Base-by-base conservation (phyloP, 2,888 invertebrate genomes). In the Encarsia formosa region DNA sequence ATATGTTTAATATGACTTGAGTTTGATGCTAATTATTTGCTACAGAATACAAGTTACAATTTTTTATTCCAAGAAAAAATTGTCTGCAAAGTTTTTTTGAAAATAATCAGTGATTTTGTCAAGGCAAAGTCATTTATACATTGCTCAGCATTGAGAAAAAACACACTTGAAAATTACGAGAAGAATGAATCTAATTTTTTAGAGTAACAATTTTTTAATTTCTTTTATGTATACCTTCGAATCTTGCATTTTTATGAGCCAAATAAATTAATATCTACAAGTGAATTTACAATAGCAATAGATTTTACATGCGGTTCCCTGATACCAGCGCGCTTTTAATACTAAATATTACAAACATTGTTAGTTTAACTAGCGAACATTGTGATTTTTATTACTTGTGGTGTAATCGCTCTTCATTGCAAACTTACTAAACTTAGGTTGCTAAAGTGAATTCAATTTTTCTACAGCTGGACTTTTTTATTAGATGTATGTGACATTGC, bases 351-450 rank as follows among this genome's bases (percentile, higher is more conserved):
- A 71, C 68, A 71, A 70, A 70, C 65, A 70, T 67, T 68, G 66
- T 69, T 69, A 69, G 64, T 69, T 63, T 64, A 61, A 65, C 63
- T 68, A 68, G 69, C 65, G 69, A 68, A 70, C 67, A 65, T 65
- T 61, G 65, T 67, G 58, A 66, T 68, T 67, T 63, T 63, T 49
- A 51, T 54, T 46, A 46, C 49, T 54, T 37, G 56, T 63, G 64
- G 58, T 65, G 63, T 56, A 60, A 62, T 63, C 62, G 59, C 63
- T 60, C 59, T 59, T 64, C 61, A 50, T 56, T 61, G 64, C 60
- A 63, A 67, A 63, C 58, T 62, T 65, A 66, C 63, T 63, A 57
- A 65, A 67, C 66, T 67, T 68, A 68, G 58, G 50, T 61, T 32
- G 49, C 66, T 66, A 67, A 61, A 62, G 53, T 55, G 59, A 58